Conservation (phyloP, 2,797 vertebrate genomes). For the Cottoperca gobio region DNA sequence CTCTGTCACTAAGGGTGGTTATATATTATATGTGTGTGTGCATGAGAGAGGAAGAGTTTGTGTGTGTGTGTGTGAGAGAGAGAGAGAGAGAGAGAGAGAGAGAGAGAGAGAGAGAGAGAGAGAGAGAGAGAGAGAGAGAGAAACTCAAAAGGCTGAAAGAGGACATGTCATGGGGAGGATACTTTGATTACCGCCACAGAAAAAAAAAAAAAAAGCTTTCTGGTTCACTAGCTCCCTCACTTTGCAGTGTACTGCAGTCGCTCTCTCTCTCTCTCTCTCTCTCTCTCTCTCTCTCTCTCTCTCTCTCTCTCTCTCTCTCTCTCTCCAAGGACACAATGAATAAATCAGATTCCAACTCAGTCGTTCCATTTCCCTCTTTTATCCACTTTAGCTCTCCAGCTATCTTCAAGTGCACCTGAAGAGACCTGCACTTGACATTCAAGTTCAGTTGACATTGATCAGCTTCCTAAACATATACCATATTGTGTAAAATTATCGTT, state of each 20-base stretch:
- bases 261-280: conserved; percentile 38
- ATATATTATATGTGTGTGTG: conserved; percentile 14
- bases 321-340: conserved; percentile 75
- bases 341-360: conserved; percentile 82
- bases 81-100: not conserved
- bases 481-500: conserved; percentile 28
- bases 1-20: conserved; percentile 37
- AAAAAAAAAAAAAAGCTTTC: conserved; percentile 44
- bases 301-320: conserved; percentile 35
- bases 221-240: conserved; percentile 69
- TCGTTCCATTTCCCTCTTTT: conserved; percentile 91
- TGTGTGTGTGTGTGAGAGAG: conserved; percentile 9
- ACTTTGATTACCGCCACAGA: conserved; percentile 71
- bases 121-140: not conserved
- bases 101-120: too few species aligned
- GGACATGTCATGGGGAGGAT: conserved; percentile 58
- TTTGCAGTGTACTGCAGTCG: conserved; percentile 56
- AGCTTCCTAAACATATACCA: conserved; percentile 44
- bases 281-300: conserved; percentile 25
- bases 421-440: conserved; percentile 59
- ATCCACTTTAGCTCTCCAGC: conserved; percentile 89
- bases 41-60: too few species aligned
- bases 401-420: conserved; percentile 90
- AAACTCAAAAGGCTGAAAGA: conserved; percentile 52
- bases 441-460: conserved; percentile 53